Evolutionary conservation across 1,140 invertebrate species (phyloP), one percentile per base, ranked within the genome.

Genomic region (Drosophila ogumai): DNA sequence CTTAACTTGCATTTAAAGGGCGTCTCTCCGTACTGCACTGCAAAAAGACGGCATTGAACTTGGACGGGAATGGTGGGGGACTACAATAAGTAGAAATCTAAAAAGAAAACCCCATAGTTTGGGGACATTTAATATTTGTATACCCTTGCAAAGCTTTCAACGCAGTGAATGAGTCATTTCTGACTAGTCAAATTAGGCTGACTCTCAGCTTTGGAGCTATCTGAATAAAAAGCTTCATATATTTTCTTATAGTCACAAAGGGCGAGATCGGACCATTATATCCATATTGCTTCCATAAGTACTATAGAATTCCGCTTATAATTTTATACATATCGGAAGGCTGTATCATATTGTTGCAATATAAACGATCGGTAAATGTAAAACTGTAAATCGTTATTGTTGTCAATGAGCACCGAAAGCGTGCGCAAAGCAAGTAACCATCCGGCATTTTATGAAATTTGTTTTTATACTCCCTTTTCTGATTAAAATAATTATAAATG

Each of bases 1-100:
- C 56, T 81, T 71, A 75, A 79, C 78, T 81, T 86, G 82, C 82
- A 87, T 86, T 86, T 86, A 86, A 81, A 86, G 82, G 82, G 86
- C 82, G 81, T 86, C 82, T 68, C 63, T 77, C 31, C 46, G 44
- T 58, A 55, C 41, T 85, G 54, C 52, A 77, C 40, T 66, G 28
- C 47, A n/a, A 38, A 77, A 68, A 66, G 58, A 75, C 66, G 66
- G 77, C 81, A 84, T 60, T 84, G 81, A 85, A 85, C 82, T 81
- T 77, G 74, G 81, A 81, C 68, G 54, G 17, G 41, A 10, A 36
- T 28, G 31, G 15, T 12, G n/a, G 41, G 25, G 46, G 31, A 15
- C 17, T 13, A 38, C 12, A 31, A 12, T 6, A 28, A 19, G 32
- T 19, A 1, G 4, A 17, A n/a, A 60, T 7, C 13, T 17, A 3